Evolutionary conservation across 2,888 invertebrate genomes (phyloP).

Genomic region (Taphrorychus bicolor): DNA sequence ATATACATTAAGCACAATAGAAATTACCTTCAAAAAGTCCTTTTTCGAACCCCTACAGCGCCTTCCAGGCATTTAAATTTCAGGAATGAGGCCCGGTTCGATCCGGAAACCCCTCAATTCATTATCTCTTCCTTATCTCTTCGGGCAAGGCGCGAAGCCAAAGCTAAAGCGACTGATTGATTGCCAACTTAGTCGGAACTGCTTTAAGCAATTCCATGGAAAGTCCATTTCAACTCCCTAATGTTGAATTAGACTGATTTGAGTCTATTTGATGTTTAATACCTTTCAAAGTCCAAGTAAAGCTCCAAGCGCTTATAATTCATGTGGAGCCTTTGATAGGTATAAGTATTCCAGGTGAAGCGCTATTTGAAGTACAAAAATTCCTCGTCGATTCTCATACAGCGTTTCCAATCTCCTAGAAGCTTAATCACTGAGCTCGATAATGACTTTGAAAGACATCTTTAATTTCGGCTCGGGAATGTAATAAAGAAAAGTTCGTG

Average conservation of each 20-base stretch:
- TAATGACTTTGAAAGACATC: constrained; percentile 28
- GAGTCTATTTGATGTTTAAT: background rate
- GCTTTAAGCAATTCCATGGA: constrained; percentile 24
- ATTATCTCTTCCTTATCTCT: constrained; percentile 32
- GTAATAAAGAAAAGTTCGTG: constrained; percentile 41
- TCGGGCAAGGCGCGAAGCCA: constrained; percentile 32
- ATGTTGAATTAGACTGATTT: background rate
- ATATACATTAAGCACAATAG: too few relatives aligned
- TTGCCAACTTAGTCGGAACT: constrained; percentile 29
- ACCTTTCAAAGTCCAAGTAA: too few relatives aligned
- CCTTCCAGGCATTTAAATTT: background rate
- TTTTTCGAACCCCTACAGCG: too few relatives aligned
- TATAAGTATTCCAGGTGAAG: too few relatives aligned
- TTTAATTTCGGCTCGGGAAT: constrained; percentile 35
- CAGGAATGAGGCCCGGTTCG: background rate
- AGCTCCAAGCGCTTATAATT: too few relatives aligned
- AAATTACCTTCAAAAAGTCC: too few relatives aligned
- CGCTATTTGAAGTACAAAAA: background rate
- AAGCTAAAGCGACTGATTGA: constrained; percentile 33
- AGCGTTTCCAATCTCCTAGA: background rate
- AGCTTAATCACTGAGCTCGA: constrained; percentile 2
- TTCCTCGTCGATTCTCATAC: background rate
- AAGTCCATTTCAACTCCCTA: background rate
- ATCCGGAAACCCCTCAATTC: constrained; percentile 20
- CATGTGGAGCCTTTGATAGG: too few relatives aligned